A percentile compares a stretch with the other conserved stretches of the same genome.
phyloP scores from a whole-genome alignment of 2,113 vertebrate species.

The Pelobates fuscus region DNA sequence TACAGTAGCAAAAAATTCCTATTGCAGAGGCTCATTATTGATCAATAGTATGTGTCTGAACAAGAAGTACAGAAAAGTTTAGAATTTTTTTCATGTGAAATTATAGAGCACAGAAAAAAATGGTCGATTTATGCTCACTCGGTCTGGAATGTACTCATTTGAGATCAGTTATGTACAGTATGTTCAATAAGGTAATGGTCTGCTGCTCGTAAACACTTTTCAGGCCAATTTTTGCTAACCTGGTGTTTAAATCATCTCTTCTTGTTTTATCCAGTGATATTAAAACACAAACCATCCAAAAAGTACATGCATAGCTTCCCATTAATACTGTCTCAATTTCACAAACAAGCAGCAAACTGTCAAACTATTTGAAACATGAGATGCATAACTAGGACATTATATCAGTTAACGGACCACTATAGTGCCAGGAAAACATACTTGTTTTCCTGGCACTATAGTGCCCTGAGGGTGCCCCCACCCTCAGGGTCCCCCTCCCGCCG shows the following conservation, averaged over 20 bases:
- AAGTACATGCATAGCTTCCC: no score
- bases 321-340: no score
- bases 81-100: neutral
- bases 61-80: neutral
- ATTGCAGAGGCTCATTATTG: constrained; percentile 4
- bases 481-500: no score
- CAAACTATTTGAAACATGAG: no score
- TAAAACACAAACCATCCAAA: neutral
- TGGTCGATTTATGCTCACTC: neutral
- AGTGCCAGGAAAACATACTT: no score
- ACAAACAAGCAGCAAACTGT: no score
- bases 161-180: neutral
- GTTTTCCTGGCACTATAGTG: no score
- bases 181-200: neutral
- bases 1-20: neutral
- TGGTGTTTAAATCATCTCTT: neutral
- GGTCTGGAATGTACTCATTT: neutral
- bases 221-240: neutral
- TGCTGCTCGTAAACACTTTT: neutral
- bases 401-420: no score
- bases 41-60: neutral
- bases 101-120: neutral
- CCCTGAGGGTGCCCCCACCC: no score
- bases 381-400: no score
- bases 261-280: neutral